phyloP scores from a whole-genome alignment of 2,797 vertebrate species.

The Gymnoscopelus braueri region DNA sequence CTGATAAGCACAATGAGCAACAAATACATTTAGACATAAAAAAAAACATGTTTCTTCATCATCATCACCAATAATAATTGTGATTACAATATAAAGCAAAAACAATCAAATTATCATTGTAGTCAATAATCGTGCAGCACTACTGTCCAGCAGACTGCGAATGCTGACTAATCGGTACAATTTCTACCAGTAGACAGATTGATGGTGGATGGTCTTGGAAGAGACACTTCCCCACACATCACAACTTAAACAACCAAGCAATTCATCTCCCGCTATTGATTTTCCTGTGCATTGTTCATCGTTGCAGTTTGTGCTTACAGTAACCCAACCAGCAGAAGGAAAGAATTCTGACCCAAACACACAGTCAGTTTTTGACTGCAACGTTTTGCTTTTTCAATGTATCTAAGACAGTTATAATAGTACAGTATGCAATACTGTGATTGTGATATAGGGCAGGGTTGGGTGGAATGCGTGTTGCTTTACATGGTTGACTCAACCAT shows the following conservation, averaged over 20 bases:
- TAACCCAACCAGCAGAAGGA: constrained; percentile 26
- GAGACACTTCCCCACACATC: constrained; percentile 50
- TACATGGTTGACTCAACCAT: too few relatives aligned
- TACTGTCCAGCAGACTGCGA: constrained; percentile 36
- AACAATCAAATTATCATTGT: too few relatives aligned
- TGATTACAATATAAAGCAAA: too few relatives aligned
- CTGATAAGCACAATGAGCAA: too few relatives aligned
- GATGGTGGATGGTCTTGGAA: constrained; percentile 37
- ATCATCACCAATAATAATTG: too few relatives aligned
- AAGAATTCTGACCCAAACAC: not conserved
- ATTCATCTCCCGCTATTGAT: constrained; percentile 58
- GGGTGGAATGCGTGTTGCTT: not conserved
- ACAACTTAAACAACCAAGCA: constrained; percentile 29
- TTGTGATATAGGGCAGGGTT: not conserved
- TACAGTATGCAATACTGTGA: not conserved
- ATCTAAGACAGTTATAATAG: not conserved
- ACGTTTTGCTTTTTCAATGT: not conserved
- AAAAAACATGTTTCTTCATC: too few relatives aligned
- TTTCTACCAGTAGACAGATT: constrained; percentile 55
- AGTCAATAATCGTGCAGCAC: too few relatives aligned
- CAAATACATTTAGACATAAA: too few relatives aligned
- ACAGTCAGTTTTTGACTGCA: constrained; percentile 11
- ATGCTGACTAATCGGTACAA: constrained; percentile 44
- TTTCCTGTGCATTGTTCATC: constrained; percentile 51
- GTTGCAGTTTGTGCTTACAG: constrained; percentile 46